Base-by-base conservation (phyloP, 2,797 vertebrate genomes). In the Gobio occitaniae region DNA sequence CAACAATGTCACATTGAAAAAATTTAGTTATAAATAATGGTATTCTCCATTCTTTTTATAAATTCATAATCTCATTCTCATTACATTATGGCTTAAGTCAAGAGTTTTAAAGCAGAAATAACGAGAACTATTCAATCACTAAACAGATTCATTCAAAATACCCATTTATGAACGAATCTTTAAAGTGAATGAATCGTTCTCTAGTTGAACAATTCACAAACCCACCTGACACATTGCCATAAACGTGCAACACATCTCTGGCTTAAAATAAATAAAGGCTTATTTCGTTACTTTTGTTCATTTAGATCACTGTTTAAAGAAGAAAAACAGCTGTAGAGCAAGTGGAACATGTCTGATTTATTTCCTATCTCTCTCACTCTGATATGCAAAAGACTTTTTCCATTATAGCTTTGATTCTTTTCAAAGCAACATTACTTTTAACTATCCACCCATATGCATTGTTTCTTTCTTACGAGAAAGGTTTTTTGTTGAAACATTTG, bases 341-440 rank as follows among this genome's bases (percentile, higher is more conserved):
- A 5, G 19, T 84, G 19, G 78, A 52, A 72, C 52, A 59, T 29
- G 13, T 65, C 19, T 3, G 29, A 47, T 87, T 79, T 85, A 87
- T 87, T 88, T 48, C 15, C 17, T 6, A 50, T 54, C 61, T 17
- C 12, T 36, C 29, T 38, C 65, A 32, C 70, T 65, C 29, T 54
- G 29, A 38, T 50, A 66, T 44, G 47, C 32, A 83, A 44, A 41
- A 63, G 16, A 25, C 54, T 21, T 36, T 74, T 71, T 59, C 19
- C 56, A 65, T 19, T 70, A 83, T 25, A 61, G n/a, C 38, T 78
- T 44, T 54, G 63, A 68, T 70, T 6, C 32, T 54, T 72, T 19
- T 38, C 32, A 84, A 16, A 61, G 52, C 69, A 78, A 78, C 61
- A 11, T 56, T 17, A 77, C 61, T 52, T 63, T 44, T 29, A 72